These are phyloP conservation scores for Ophiodon elongatus DNA, from an alignment of 2,113 vertebrate genomes.

Conservation along the genomic window DNA sequence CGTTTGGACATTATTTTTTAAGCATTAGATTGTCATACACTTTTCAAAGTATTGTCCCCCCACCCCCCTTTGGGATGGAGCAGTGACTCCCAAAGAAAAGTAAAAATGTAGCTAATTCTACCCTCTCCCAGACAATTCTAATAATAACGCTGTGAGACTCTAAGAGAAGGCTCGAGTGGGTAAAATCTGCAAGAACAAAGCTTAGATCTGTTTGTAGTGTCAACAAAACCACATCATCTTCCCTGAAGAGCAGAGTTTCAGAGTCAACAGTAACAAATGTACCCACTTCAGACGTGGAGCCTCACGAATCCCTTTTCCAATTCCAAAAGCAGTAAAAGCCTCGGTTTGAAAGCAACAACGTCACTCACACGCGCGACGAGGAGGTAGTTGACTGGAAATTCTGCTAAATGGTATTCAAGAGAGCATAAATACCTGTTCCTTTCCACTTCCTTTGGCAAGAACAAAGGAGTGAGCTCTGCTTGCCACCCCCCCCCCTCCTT, in stretches of 20 bases:
- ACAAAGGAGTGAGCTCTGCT: constrained; percentile 39
- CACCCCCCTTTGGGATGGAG: background rate
- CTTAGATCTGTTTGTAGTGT: background rate
- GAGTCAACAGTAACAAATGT: background rate
- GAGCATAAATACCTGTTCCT: constrained; percentile 23
- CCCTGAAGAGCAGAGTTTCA: background rate
- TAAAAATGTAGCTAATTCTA: background rate
- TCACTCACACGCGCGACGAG: background rate
- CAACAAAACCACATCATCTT: background rate
- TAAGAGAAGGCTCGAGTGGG: background rate
- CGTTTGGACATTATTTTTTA: too few relatives aligned
- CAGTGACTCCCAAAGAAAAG: background rate
- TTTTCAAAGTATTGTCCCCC: too few relatives aligned
- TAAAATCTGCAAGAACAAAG: background rate
- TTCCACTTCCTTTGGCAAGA: constrained; percentile 29
- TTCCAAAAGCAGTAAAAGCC: background rate
- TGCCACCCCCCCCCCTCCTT: constrained; percentile 3
- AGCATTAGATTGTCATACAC: too few relatives aligned
- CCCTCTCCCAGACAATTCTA: background rate
- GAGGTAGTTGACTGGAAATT: constrained; percentile 36
- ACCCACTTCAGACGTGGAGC: constrained; percentile 11
- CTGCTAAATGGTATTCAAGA: constrained; percentile 32
- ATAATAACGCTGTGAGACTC: background rate
- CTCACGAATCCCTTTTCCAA: background rate
- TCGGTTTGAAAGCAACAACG: constrained; percentile 7